These are phyloP conservation scores for Megastigmus dorsalis DNA, from an alignment of 2,888 invertebrate species.

Conservation along the genomic window DNA sequence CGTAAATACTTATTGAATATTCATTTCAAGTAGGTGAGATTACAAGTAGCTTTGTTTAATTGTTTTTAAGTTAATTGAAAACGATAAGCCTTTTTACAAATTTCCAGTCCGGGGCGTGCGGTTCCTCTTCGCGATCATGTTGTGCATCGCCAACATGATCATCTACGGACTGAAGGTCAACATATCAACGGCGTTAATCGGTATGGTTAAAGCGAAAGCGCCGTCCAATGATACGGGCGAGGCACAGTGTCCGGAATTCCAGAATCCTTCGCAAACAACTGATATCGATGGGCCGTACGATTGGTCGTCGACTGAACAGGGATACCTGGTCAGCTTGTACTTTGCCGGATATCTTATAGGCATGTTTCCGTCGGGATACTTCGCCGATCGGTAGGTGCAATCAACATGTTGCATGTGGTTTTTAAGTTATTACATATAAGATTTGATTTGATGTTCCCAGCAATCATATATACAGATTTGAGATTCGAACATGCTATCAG, in stretches of 20 bases:
- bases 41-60: not conserved
- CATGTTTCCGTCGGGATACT: slow-evolving; percentile 71
- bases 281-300: slow-evolving; percentile 68
- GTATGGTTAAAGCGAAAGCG: slow-evolving; percentile 65
- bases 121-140: slow-evolving; percentile 69
- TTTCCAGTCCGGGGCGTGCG: slow-evolving; percentile 62
- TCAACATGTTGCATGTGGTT: no score
- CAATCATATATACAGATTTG: no score
- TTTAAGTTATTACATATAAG: no score
- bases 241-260: slow-evolving; percentile 63
- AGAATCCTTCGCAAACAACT: slow-evolving; percentile 49
- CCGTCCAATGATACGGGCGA: fast-evolving
- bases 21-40: no score
- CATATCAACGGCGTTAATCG: slow-evolving; percentile 68
- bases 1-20: no score
- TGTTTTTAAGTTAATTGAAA: not conserved
- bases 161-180: slow-evolving; percentile 71
- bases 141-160: slow-evolving; percentile 72
- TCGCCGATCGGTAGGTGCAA: slow-evolving; percentile 70
- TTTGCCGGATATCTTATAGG: slow-evolving; percentile 71
- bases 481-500: no score
- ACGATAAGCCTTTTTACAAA: slow-evolving; percentile 21
- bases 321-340: slow-evolving; percentile 68
- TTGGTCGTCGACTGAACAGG: slow-evolving; percentile 67
- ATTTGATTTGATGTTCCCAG: no score